phyloP scores from a whole-genome alignment of 2,113 vertebrate species.

The Emydura subglobosa region DNA sequence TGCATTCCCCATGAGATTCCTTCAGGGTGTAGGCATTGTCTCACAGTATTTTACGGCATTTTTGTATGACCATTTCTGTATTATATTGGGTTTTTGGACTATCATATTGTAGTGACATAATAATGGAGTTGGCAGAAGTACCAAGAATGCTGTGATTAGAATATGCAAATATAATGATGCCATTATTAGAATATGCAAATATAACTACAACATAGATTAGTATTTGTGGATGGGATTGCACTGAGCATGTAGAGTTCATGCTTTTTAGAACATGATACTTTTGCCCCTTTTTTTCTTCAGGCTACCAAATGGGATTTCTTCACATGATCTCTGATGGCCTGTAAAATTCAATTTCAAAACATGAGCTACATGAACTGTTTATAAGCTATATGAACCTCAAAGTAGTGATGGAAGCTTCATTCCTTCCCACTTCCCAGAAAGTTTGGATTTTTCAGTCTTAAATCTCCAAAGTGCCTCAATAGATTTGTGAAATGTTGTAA shows the following conservation, averaged over 20 bases:
- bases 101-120: neutral
- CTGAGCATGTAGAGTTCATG: neutral
- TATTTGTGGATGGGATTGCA: neutral
- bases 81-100: neutral
- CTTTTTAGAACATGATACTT: neutral
- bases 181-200: neutral
- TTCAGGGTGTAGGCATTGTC: neutral
- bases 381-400: neutral
- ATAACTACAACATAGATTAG: neutral
- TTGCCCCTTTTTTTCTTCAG: constrained; percentile 19
- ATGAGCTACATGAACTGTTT: neutral
- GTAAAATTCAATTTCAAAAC: neutral
- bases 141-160: neutral
- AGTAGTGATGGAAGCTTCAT: neutral
- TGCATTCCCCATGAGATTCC: fast-evolving
- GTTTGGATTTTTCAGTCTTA: neutral
- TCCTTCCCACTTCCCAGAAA: neutral
- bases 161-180: neutral
- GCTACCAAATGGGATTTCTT: constrained; percentile 25
- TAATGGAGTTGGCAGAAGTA: neutral
- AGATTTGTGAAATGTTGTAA: constrained; percentile 31
- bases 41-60: neutral
- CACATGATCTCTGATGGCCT: neutral
- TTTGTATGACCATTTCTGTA: neutral
- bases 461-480: constrained; percentile 40